A percentile compares a stretch with the other conserved stretches of the same genome.
Evolutionary conservation across 2,888 invertebrate genomes (phyloP).

Genomic region (Stenolophus ochropezus): DNA sequence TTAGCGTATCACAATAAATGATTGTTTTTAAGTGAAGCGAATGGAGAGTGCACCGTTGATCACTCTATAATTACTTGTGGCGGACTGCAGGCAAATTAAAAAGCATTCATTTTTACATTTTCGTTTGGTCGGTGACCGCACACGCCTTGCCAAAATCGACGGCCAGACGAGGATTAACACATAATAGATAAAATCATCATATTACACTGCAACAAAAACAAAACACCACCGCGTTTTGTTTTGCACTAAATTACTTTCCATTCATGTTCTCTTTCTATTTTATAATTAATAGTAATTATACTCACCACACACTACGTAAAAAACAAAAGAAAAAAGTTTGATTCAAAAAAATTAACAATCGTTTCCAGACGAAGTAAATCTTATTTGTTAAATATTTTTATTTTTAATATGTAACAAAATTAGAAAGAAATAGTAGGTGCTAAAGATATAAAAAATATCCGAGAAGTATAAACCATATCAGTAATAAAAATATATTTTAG

Average conservation of each 20-base stretch:
- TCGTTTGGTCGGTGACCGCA: conserved; percentile 46
- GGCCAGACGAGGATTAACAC: conserved; percentile 33
- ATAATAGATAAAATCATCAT: conserved; percentile 46
- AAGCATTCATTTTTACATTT: conserved; percentile 55
- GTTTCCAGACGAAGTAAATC: too few species aligned
- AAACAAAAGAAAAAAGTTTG: neutral
- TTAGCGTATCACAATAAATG: conserved; percentile 42
- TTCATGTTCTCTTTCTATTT: neutral
- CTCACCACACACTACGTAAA: neutral
- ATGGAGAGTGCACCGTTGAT: conserved; percentile 40
- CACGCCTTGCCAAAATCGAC: conserved; percentile 38
- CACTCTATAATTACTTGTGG: conserved; percentile 50
- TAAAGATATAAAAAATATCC: too few species aligned
- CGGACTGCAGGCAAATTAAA: conserved; percentile 53
- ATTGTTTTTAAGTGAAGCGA: conserved; percentile 45
- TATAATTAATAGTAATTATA: neutral
- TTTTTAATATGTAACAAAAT: too few species aligned
- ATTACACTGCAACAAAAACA: conserved; percentile 24
- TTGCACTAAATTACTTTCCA: conserved; percentile 25
- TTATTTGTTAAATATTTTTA: too few species aligned
- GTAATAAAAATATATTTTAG: too few species aligned
- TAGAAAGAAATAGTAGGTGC: too few species aligned
- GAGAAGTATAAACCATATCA: too few species aligned
- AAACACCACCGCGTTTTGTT: neutral
- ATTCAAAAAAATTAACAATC: neutral